A percentile compares a stretch with the other conserved stretches of the same genome.
Evolutionary conservation across 2,113 vertebrate species (phyloP).

Genomic region (Cephalopterus ornatus): DNA sequence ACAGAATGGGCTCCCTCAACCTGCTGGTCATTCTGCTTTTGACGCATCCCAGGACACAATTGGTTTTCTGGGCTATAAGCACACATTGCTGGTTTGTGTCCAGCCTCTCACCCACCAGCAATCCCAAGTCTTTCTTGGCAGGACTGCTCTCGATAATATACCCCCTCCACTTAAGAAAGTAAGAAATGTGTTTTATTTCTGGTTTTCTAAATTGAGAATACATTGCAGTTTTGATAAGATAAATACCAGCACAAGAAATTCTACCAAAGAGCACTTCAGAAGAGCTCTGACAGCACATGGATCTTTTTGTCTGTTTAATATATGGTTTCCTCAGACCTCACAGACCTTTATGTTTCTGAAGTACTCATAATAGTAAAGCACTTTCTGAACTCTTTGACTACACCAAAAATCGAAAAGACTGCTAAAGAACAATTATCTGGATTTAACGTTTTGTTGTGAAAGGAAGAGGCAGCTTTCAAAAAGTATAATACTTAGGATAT

Average conservation of each 20-base stretch:
- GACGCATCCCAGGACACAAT: background rate
- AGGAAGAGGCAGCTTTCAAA: background rate
- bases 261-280: background rate
- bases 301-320: background rate
- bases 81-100: fast-evolving
- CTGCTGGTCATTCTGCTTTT: background rate
- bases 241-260: background rate
- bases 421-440: background rate
- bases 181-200: background rate
- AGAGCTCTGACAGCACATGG: background rate
- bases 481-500: background rate
- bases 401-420: background rate
- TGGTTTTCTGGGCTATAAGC: background rate
- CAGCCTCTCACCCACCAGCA: background rate
- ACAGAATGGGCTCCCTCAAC: background rate
- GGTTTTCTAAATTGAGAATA: background rate
- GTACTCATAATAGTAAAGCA: background rate
- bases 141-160: background rate
- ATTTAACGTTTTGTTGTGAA: background rate
- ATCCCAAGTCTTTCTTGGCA: background rate
- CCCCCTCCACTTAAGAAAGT: background rate
- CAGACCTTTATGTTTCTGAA: background rate
- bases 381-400: background rate
- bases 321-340: background rate
- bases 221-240: background rate